A percentile compares a stretch with the other conserved stretches of the same genome.
Evolutionary conservation across 2,797 vertebrate genomes (phyloP).

Genomic region (Chaetophractus vellerosus): DNA sequence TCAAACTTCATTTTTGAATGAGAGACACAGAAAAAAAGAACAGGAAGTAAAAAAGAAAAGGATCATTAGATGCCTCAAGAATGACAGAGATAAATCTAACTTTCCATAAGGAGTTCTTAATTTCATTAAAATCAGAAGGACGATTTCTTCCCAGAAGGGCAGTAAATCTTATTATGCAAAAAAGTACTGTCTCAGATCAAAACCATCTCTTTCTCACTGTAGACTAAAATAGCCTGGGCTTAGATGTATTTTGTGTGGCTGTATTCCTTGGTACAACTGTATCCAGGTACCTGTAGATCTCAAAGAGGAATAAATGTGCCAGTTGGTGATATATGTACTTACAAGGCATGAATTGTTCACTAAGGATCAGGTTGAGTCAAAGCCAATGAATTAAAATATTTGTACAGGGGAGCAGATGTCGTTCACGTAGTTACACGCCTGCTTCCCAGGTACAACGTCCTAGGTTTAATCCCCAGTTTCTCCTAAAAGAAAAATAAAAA

Average conservation of each 20-base stretch:
- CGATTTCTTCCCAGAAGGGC: slow-evolving; percentile 33
- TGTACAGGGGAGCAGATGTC: background rate
- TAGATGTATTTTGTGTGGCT: background rate
- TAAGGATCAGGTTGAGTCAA: slow-evolving; percentile 14
- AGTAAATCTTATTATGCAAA: slow-evolving; percentile 6
- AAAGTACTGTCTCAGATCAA: background rate
- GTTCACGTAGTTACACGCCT: too few species aligned
- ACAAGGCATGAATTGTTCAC: slow-evolving; percentile 18
- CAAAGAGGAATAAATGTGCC: slow-evolving; percentile 54
- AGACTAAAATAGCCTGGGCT: background rate
- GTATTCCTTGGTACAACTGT: background rate
- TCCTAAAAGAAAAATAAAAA: too few species aligned
- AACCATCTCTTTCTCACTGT: slow-evolving; percentile 39
- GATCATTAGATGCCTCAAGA: slow-evolving; percentile 40
- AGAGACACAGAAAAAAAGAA: background rate
- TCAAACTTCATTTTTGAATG: slow-evolving; percentile 50
- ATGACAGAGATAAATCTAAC: slow-evolving; percentile 37
- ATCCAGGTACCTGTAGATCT: background rate
- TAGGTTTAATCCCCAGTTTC: too few species aligned
- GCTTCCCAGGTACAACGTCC: too few species aligned
- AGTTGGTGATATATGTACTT: background rate
- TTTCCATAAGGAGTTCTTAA: slow-evolving; percentile 55
- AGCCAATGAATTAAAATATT: slow-evolving; percentile 49
- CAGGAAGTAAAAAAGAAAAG: background rate
- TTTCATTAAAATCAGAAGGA: slow-evolving; percentile 46